Evolutionary conservation across 1,140 invertebrate genomes (phyloP).

Genomic region (Drosophila chauvacae): DNA sequence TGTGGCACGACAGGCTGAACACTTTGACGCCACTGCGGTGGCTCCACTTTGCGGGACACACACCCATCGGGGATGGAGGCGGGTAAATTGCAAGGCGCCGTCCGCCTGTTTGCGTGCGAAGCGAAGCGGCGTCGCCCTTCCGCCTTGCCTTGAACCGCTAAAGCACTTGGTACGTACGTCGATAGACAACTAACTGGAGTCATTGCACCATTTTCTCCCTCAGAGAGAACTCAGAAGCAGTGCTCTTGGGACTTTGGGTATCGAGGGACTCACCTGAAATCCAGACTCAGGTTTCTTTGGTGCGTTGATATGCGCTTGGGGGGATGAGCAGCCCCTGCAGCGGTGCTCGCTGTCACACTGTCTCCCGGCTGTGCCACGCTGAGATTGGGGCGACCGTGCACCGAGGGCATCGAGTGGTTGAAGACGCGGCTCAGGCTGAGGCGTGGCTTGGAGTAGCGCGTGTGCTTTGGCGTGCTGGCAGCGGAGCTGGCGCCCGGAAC

Average conservation of each 20-base stretch:
- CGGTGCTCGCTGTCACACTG: conserved; percentile 29
- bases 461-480: conserved; percentile 78
- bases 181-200: conserved; percentile 10
- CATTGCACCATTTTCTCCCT: conserved; percentile 3
- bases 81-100: conserved; percentile 14
- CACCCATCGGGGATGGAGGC: conserved; percentile 13
- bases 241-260: neutral
- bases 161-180: neutral
- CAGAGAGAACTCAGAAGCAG: neutral
- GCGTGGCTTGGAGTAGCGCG: conserved; percentile 78
- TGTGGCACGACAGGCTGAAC: conserved; percentile 53
- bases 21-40: conserved; percentile 59
- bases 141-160: conserved; percentile 2
- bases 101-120: conserved; percentile 15
- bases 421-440: conserved; percentile 77
- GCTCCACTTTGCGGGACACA: conserved; percentile 33
- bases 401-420: conserved; percentile 85
- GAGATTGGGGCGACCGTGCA: conserved; percentile 87
- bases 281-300: conserved; percentile 91
- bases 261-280: conserved; percentile 87
- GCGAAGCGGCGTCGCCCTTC: conserved; percentile 20
- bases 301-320: conserved; percentile 89
- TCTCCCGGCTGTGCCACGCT: conserved; percentile 60
- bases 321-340: conserved; percentile 72
- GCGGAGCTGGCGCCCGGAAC: conserved; percentile 66